Evolutionary conservation across 2,888 invertebrate genomes (phyloP).

Genomic region (Caenorhabditis plicata): DNA sequence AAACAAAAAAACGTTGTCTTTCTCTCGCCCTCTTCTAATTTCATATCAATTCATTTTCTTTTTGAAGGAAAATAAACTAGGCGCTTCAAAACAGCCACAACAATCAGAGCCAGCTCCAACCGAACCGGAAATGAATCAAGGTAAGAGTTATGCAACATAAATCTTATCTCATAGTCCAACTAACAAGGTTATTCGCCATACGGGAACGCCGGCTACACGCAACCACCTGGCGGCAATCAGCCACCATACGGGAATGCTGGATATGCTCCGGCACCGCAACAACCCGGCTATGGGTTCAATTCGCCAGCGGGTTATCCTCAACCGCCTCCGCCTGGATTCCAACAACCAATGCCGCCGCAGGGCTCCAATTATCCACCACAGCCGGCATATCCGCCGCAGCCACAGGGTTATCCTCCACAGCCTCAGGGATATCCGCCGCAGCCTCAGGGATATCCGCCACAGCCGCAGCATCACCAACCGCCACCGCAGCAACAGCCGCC

Average conservation of each 20-base stretch:
- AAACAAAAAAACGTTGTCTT: neutral
- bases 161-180: too few species aligned
- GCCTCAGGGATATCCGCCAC: conserved; percentile 11
- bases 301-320: conserved; percentile 3
- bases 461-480: conserved; percentile 12
- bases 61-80: neutral
- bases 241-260: conserved; percentile 12
- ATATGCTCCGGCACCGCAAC: conserved; percentile 8
- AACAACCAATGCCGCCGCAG: conserved; percentile 2
- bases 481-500: conserved; percentile 3
- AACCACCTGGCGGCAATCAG: conserved; percentile 6
- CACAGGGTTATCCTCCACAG: conserved; percentile 13
- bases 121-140: too few species aligned
- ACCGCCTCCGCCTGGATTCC: conserved; percentile 3
- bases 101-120: neutral
- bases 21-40: neutral
- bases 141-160: too few species aligned
- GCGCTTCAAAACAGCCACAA: neutral
- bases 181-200: neutral
- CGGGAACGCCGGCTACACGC: conserved; percentile 23
- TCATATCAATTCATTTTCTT: neutral
- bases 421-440: conserved; percentile 1
- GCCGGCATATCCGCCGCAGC: neutral
- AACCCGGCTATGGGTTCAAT: neutral
- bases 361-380: conserved; percentile 7